These are phyloP conservation scores for Parapsyche elsis DNA, from an alignment of 1,140 invertebrate species.

Conservation along the genomic window DNA sequence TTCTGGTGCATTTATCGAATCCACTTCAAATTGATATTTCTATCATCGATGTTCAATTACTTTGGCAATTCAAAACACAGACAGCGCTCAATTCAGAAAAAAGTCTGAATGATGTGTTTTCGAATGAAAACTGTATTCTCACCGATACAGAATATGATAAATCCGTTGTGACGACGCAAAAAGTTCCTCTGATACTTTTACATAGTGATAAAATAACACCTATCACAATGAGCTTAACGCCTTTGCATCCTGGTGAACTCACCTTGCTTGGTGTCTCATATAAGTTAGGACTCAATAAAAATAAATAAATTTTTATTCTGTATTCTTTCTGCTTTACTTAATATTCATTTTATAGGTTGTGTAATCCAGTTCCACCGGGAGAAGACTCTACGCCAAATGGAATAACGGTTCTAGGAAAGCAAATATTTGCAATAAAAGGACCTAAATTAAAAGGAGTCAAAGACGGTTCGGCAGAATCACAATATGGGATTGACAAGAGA, in stretches of 20 bases:
- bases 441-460: conserved; percentile 64
- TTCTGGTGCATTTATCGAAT: conserved; percentile 82
- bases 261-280: conserved; percentile 62
- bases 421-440: conserved; percentile 70
- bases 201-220: conserved; percentile 62
- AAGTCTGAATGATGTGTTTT: conserved; percentile 56
- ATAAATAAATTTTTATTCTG: conserved; percentile 60
- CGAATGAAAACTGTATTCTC: conserved; percentile 61
- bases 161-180: conserved; percentile 62
- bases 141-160: conserved; percentile 60
- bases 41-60: conserved; percentile 78
- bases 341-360: conserved; percentile 58
- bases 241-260: conserved; percentile 61
- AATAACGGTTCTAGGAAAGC: conserved; percentile 70
- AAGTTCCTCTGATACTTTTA: conserved; percentile 60
- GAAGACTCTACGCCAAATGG: conserved; percentile 60
- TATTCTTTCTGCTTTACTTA: conserved; percentile 56
- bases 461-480: conserved; percentile 62
- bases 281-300: too few relatives aligned
- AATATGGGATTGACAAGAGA: conserved; percentile 69
- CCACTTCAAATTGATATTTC: conserved; percentile 81
- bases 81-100: conserved; percentile 59
- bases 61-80: conserved; percentile 77
- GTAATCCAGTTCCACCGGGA: conserved; percentile 58
- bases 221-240: conserved; percentile 62